Percentiles rank a stretch among this genome's conserved stretches.
Conservation (phyloP, 2,797 vertebrate genomes). For the Sebastes cheni region DNA sequence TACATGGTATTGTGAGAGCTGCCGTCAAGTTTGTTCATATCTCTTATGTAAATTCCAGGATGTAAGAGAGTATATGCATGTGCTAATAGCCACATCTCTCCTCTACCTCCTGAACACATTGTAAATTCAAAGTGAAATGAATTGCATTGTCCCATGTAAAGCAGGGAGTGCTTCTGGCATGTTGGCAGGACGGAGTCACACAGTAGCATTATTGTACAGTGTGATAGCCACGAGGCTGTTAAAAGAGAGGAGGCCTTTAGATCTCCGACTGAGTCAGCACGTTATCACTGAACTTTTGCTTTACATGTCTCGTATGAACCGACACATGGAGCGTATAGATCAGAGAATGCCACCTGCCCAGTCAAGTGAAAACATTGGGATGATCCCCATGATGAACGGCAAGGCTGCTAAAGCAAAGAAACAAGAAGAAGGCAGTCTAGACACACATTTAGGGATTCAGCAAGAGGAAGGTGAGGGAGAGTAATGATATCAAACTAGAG, state of each 20-base stretch:
- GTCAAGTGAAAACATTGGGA: conserved; percentile 25
- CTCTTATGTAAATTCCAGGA: conserved; percentile 47
- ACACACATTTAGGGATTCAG: background rate
- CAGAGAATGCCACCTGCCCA: conserved; percentile 32
- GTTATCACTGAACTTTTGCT: conserved; percentile 1
- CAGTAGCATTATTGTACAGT: conserved; percentile 45
- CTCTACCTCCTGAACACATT: background rate
- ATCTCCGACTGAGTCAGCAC: conserved; percentile 18
- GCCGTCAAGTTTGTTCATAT: conserved; percentile 56
- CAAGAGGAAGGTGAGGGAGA: conserved; percentile 2
- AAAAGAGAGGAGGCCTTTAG: conserved; percentile 16
- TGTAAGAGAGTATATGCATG: background rate
- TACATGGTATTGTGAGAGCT: conserved; percentile 60
- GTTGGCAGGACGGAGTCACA: conserved; percentile 31
- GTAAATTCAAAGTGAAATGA: conserved; percentile 68
- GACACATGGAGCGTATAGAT: background rate
- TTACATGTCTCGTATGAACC: conserved; percentile 1
- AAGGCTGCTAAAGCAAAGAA: background rate
- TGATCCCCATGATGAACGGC: conserved; percentile 25
- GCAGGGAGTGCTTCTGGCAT: conserved; percentile 33
- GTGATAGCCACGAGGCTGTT: conserved; percentile 10
- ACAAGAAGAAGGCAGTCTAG: background rate
- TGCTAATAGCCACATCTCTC: background rate
- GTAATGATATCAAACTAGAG: conserved; percentile 21
- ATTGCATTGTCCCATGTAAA: conserved; percentile 59